phyloP scores from a whole-genome alignment of 2,113 vertebrate genomes.

The Brachyistius frenatus region DNA sequence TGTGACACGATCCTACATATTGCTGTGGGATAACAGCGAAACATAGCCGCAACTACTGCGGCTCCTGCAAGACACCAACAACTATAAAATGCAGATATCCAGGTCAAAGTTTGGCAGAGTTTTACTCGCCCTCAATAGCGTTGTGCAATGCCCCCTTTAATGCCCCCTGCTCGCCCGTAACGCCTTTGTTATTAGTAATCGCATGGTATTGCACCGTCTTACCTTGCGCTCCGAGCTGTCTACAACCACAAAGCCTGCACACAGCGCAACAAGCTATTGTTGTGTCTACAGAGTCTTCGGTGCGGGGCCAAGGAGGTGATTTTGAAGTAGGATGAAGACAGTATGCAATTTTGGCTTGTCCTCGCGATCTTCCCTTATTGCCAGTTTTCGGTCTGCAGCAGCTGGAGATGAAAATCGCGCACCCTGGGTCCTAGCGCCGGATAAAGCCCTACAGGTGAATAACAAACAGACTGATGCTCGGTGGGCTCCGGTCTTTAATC shows the following conservation, averaged over 20 bases:
- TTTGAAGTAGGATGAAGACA: slow-evolving; percentile 78
- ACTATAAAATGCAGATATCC: slow-evolving; percentile 69
- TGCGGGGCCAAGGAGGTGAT: slow-evolving; percentile 65
- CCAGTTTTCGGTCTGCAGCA: slow-evolving; percentile 88
- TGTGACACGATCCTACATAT: slow-evolving; percentile 74
- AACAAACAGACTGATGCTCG: slow-evolving; percentile 63
- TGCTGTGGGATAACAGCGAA: slow-evolving; percentile 68
- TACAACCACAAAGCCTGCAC: slow-evolving; percentile 70
- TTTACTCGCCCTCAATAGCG: slow-evolving; percentile 80
- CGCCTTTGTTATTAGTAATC: slow-evolving; percentile 90
- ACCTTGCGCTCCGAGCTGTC: slow-evolving; percentile 83
- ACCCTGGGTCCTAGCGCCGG: slow-evolving; percentile 89
- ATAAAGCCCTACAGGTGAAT: slow-evolving; percentile 84
- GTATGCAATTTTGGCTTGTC: slow-evolving; percentile 85
- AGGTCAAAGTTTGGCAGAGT: slow-evolving; percentile 87
- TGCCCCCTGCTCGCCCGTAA: slow-evolving; percentile 87
- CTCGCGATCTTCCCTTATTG: slow-evolving; percentile 88
- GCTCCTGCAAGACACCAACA: slow-evolving; percentile 43
- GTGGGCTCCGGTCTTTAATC: slow-evolving; percentile 53
- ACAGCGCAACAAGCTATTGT: slow-evolving; percentile 75
- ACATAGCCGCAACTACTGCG: slow-evolving; percentile 52
- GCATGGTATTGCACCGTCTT: slow-evolving; percentile 86
- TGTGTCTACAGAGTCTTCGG: slow-evolving; percentile 64
- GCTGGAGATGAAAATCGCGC: slow-evolving; percentile 89
- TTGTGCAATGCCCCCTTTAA: slow-evolving; percentile 86